Percentiles rank a stretch among this genome's conserved stretches.
Conservation (phyloP, 1,140 invertebrate species). For the Ostrea denselamellosa region DNA sequence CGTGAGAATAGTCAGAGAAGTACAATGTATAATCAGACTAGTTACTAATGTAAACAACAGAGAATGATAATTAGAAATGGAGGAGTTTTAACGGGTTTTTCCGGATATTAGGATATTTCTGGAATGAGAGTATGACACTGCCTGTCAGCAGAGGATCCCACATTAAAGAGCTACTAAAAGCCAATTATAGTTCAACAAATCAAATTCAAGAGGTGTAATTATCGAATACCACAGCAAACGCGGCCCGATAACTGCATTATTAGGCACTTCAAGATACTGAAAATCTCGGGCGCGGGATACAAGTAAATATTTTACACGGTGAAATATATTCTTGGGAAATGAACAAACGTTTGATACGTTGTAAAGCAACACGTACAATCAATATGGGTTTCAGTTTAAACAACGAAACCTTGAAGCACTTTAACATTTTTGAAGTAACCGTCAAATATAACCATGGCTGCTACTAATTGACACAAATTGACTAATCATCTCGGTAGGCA, state of each 20-base stretch:
- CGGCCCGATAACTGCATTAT: background rate
- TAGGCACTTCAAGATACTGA: background rate
- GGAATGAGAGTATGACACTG: background rate
- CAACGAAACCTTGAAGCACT: too few species aligned
- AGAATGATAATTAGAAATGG: background rate
- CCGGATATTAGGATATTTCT: slow-evolving; percentile 29
- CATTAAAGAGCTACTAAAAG: slow-evolving; percentile 6
- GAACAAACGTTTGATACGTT: too few species aligned
- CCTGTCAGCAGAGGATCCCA: background rate
- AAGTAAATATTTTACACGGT: background rate
- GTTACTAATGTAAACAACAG: slow-evolving; percentile 26
- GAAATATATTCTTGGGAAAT: too few species aligned
- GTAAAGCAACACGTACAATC: too few species aligned
- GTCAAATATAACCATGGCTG: background rate
- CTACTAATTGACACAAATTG: background rate
- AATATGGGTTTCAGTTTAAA: too few species aligned
- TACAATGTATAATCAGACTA: background rate
- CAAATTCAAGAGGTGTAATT: slow-evolving; percentile 16
- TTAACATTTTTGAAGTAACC: too few species aligned
- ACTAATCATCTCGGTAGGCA: background rate
- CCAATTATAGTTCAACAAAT: slow-evolving; percentile 13
- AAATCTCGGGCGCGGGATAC: background rate
- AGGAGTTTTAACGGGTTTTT: background rate
- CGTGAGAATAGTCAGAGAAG: background rate
- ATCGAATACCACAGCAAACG: background rate